Conservation (phyloP, 2,113 vertebrate species). For the Pithys albifrons region DNA sequence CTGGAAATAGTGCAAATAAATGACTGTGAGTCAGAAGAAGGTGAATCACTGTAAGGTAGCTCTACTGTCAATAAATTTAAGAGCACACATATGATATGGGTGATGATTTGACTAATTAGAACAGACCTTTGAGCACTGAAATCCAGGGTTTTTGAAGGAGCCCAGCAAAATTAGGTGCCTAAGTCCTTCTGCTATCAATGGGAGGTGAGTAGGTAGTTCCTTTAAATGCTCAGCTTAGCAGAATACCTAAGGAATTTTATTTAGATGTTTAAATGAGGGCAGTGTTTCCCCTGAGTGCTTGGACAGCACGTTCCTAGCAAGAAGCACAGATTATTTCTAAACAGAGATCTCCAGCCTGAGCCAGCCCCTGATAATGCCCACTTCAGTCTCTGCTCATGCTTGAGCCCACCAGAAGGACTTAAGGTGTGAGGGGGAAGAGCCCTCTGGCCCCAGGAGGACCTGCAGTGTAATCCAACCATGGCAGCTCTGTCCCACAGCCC, state of each 20-base stretch:
- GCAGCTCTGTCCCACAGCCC: background rate
- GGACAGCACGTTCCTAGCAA: background rate
- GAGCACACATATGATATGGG: background rate
- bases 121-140: conserved; percentile 1
- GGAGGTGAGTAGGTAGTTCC: background rate
- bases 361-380: background rate
- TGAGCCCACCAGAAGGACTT: background rate
- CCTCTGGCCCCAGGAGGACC: background rate
- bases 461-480: background rate
- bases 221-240: background rate
- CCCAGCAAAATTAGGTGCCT: background rate
- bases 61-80: background rate
- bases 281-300: rapidly evolving
- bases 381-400: background rate
- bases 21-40: conserved; percentile 43
- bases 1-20: conserved; percentile 14
- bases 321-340: background rate
- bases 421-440: background rate
- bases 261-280: background rate
- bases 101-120: background rate
- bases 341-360: background rate
- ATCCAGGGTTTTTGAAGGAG: background rate
- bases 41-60: conserved; percentile 18
- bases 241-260: background rate
- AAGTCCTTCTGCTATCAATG: background rate